phyloP scores from a whole-genome alignment of 2,888 invertebrate genomes.

The Deilephila elpenor region DNA sequence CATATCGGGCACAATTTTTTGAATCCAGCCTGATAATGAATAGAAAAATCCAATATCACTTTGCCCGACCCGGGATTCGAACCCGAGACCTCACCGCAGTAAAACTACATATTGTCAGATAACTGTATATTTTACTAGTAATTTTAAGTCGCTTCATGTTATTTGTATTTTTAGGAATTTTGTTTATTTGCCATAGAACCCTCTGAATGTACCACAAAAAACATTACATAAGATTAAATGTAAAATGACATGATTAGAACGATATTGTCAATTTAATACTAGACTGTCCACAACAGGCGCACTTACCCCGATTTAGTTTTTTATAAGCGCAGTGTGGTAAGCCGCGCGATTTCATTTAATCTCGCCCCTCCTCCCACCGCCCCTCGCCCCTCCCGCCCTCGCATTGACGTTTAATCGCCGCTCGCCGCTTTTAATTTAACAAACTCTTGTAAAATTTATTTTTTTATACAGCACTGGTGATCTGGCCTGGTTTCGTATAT shows the following conservation, averaged over 20 bases:
- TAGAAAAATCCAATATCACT: no score
- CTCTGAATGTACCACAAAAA: neutral
- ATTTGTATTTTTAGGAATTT: no score
- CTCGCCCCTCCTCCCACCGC: neutral
- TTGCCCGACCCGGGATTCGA: no score
- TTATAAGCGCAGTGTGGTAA: conserved; percentile 26
- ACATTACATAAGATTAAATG: neutral
- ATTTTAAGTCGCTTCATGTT: no score
- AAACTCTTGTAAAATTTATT: conserved; percentile 22
- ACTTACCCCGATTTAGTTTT: conserved; percentile 14
- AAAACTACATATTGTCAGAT: no score
- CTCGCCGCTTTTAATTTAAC: conserved; percentile 23
- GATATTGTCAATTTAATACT: neutral
- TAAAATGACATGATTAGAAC: neutral
- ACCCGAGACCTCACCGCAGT: no score
- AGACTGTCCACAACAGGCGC: neutral
- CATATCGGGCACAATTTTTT: no score
- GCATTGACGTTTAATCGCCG: conserved; percentile 21
- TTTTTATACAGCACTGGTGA: conserved; percentile 11
- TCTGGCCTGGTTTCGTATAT: conserved; percentile 16
- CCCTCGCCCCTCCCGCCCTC: neutral
- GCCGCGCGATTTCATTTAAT: conserved; percentile 30
- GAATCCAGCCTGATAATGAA: no score
- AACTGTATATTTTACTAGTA: no score
- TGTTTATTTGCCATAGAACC: no score